Conservation (phyloP, 2,113 vertebrate species). For the Istiophorus platypterus region DNA sequence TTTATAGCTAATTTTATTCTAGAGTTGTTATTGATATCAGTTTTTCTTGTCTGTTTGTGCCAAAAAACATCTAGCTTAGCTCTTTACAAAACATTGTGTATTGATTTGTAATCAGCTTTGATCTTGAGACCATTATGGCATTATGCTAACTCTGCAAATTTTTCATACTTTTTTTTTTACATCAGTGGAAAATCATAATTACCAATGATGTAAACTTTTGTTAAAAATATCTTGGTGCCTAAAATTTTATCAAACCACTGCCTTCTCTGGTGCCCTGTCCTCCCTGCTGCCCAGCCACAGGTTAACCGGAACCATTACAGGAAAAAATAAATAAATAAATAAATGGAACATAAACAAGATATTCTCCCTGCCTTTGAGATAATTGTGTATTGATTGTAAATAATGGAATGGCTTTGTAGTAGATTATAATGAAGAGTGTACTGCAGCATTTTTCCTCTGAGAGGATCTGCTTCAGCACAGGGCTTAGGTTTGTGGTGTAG, state of each 20-base stretch:
- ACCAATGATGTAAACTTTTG: not conserved
- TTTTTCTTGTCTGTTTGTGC: not conserved
- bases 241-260: slow-evolving; percentile 11
- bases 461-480: slow-evolving; percentile 19
- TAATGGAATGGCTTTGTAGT: slow-evolving; percentile 73
- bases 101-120: not conserved
- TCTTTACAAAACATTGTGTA: not conserved
- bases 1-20: not conserved
- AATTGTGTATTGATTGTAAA: slow-evolving; percentile 85
- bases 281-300: slow-evolving; percentile 40
- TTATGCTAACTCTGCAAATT: not conserved
- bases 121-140: not conserved
- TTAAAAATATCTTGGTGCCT: not conserved
- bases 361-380: slow-evolving; percentile 63
- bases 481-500: slow-evolving; percentile 7
- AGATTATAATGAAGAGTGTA: slow-evolving; percentile 73
- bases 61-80: not conserved
- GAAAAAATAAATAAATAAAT: too few species aligned
- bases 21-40: not conserved
- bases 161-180: slow-evolving; percentile 1
- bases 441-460: slow-evolving; percentile 64
- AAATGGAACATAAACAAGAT: slow-evolving; percentile 77
- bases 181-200: not conserved
- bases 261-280: not conserved
- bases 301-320: slow-evolving; percentile 61